A percentile compares a stretch with the other conserved stretches of the same genome.
phyloP scores from a whole-genome alignment of 1,140 invertebrate genomes.

The Calephelis nemesis region DNA sequence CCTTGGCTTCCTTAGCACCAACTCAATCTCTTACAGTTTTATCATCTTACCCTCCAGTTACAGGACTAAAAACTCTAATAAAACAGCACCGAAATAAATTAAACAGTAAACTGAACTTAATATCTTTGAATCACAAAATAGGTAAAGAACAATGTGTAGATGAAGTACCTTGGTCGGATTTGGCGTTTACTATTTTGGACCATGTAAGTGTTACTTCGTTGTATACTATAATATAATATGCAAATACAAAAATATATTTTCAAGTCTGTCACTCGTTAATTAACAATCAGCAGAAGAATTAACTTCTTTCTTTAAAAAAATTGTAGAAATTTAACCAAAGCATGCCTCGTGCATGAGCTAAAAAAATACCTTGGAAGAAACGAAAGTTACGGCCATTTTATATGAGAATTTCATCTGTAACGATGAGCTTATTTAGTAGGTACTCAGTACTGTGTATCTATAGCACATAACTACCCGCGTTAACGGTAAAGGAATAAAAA shows the following conservation, averaged over 20 bases:
- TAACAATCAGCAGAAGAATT: conserved; percentile 20
- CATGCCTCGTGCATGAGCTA: too few species aligned
- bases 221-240: conserved; percentile 24
- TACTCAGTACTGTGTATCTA: too few species aligned
- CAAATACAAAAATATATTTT: conserved; percentile 39
- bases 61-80: conserved; percentile 41
- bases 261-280: conserved; percentile 29
- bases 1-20: conserved; percentile 27
- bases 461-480: too few species aligned
- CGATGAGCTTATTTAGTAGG: too few species aligned
- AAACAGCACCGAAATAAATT: conserved; percentile 39
- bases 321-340: too few species aligned
- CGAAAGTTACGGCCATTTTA: too few species aligned
- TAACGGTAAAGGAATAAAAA: too few species aligned
- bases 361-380: too few species aligned
- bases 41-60: conserved; percentile 30
- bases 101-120: conserved; percentile 37
- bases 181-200: conserved; percentile 41
- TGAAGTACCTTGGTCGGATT: conserved; percentile 40
- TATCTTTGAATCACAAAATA: conserved; percentile 35
- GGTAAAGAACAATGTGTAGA: conserved; percentile 31
- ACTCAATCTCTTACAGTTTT: conserved; percentile 38
- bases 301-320: too few species aligned
- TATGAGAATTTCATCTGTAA: too few species aligned
- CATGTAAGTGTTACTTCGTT: conserved; percentile 35